phyloP scores from a whole-genome alignment of 2,888 invertebrate genomes.

The Agrilus mali region DNA sequence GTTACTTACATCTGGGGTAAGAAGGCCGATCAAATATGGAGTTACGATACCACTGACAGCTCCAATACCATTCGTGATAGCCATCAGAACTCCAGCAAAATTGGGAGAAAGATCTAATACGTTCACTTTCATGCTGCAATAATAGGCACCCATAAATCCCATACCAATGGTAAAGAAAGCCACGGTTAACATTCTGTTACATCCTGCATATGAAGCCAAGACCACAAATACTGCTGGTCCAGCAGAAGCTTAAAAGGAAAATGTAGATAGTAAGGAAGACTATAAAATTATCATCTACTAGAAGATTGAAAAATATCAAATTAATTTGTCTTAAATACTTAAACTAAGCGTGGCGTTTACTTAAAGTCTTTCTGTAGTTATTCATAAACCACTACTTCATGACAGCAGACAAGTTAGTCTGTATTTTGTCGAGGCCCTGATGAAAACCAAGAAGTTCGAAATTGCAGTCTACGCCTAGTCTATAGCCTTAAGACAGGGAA shows the following conservation, averaged over 20 bases:
- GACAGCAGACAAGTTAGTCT: no score
- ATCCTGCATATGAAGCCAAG: conserved; percentile 49
- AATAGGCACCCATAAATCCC: conserved; percentile 58
- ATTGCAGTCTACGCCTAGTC: no score
- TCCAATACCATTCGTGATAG: conserved; percentile 49
- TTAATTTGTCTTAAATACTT: no score
- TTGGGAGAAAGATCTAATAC: conserved; percentile 51
- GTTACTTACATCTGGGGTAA: conserved; percentile 46
- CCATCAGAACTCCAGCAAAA: conserved; percentile 50
- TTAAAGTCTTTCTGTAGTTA: no score
- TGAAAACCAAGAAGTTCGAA: no score
- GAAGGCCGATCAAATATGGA: conserved; percentile 44
- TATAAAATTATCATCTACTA: no score
- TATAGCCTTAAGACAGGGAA: no score
- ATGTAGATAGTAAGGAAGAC: conserved; percentile 1
- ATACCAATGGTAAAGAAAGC: conserved; percentile 44
- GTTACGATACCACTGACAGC: conserved; percentile 48
- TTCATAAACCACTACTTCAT: no score
- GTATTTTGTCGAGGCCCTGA: no score
- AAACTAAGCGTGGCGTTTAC: no score
- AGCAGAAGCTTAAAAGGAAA: conserved; percentile 39
- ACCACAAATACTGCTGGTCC: conserved; percentile 49
- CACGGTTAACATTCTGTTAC: conserved; percentile 38
- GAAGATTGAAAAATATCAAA: no score
- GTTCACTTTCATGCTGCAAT: conserved; percentile 55